phyloP scores from a whole-genome alignment of 2,797 vertebrate genomes.

The Meriones psammophilus region DNA sequence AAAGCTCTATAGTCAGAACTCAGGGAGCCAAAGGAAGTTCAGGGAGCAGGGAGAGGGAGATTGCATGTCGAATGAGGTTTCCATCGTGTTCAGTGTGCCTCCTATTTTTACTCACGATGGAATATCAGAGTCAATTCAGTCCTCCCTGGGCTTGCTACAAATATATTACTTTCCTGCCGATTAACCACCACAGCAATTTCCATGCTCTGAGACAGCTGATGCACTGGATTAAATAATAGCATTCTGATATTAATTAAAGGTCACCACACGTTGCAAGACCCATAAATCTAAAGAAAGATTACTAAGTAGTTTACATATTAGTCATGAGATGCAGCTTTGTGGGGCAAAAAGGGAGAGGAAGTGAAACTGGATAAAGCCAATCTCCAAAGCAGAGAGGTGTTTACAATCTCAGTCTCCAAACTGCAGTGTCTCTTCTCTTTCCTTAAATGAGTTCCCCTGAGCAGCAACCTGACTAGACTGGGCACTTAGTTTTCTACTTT shows the following conservation, averaged over 20 bases:
- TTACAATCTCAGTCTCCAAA: neutral
- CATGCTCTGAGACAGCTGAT: neutral
- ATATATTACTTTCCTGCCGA: neutral
- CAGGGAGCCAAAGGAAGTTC: neutral
- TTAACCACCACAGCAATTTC: neutral
- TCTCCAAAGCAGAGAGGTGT: neutral
- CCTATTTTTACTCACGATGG: too few relatives aligned
- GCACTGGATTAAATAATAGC: neutral
- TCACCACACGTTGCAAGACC: neutral
- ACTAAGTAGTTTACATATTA: neutral
- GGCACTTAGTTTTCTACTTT: neutral
- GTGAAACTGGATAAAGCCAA: neutral
- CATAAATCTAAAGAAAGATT: neutral
- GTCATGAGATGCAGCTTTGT: neutral
- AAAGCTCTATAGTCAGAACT: neutral
- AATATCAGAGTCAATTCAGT: neutral
- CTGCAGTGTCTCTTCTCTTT: neutral
- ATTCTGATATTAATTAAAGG: neutral
- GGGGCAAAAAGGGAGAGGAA: neutral
- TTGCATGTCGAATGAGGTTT: neutral
- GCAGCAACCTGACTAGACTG: accelerated
- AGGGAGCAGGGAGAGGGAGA: neutral
- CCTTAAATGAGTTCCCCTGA: neutral
- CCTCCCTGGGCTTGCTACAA: neutral
- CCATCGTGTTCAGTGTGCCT: neutral